These are phyloP conservation scores for Chloroceryle inda DNA, from an alignment of 2,797 vertebrate genomes.

Conservation along the genomic window DNA sequence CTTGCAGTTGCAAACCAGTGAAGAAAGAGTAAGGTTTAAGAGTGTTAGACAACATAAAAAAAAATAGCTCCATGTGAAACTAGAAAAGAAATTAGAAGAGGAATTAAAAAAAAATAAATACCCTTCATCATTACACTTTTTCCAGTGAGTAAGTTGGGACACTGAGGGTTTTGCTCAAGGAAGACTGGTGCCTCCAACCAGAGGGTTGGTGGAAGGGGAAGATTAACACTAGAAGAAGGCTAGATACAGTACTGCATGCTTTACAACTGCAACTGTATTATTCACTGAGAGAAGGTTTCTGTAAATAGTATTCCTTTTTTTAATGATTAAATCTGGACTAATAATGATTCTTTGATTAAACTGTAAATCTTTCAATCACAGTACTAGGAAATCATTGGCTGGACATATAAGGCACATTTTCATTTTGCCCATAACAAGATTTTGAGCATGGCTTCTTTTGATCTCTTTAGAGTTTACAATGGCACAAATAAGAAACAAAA, in stretches of 20 bases:
- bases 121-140: background rate
- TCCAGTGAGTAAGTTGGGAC: background rate
- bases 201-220: background rate
- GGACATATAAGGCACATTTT: background rate
- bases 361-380: background rate
- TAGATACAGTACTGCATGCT: background rate
- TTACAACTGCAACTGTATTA: background rate
- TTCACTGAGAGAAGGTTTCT: background rate
- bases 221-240: background rate
- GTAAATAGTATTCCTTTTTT: background rate
- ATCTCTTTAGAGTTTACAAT: background rate
- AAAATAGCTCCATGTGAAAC: background rate
- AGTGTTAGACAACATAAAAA: background rate
- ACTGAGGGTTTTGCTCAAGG: background rate
- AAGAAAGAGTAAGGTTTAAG: background rate
- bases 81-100: background rate
- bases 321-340: background rate
- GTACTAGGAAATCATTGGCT: background rate
- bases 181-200: background rate
- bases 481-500: background rate
- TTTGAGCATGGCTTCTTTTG: background rate
- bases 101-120: background rate
- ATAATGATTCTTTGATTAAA: background rate
- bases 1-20: background rate
- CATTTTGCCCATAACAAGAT: background rate